Evolutionary conservation across 1,140 invertebrate genomes (phyloP).

Genomic region (Bombus waltoni): DNA sequence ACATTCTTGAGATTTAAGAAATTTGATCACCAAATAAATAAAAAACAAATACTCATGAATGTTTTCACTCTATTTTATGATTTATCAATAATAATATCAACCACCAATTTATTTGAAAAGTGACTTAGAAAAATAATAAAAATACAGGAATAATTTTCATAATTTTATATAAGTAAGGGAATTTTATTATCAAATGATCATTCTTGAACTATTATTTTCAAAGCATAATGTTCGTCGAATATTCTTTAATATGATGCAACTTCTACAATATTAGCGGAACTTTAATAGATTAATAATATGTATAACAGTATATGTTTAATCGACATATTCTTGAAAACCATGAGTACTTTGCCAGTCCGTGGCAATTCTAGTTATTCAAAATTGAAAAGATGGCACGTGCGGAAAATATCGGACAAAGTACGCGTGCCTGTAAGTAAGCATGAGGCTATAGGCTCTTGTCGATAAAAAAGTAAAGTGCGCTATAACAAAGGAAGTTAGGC

Average conservation of each 20-base stretch:
- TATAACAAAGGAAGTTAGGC: conserved; percentile 72
- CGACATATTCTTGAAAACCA: conserved; percentile 18
- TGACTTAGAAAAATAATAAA: background rate
- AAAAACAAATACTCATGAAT: no score
- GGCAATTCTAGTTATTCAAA: conserved; percentile 27
- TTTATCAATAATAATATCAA: background rate
- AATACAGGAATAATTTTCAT: background rate
- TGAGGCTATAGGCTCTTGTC: conserved; percentile 76
- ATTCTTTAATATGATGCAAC: background rate
- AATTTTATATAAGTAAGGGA: background rate
- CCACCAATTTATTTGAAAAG: background rate
- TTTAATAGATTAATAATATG: background rate
- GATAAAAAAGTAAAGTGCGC: conserved; percentile 71
- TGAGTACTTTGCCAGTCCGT: background rate
- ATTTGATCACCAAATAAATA: no score
- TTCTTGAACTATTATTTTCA: background rate
- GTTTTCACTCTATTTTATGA: no score
- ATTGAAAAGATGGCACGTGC: conserved; percentile 37
- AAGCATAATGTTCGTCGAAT: background rate
- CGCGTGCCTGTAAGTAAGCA: conserved; percentile 79
- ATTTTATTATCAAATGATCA: background rate
- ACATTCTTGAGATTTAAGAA: no score
- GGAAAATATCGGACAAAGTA: conserved; percentile 59
- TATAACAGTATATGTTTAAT: background rate
- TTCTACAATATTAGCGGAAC: background rate